A percentile compares a stretch with the other conserved stretches of the same genome.
These are phyloP conservation scores for Pomacea canaliculata DNA, from an alignment of 2,888 invertebrate species.

Conservation along the genomic window DNA sequence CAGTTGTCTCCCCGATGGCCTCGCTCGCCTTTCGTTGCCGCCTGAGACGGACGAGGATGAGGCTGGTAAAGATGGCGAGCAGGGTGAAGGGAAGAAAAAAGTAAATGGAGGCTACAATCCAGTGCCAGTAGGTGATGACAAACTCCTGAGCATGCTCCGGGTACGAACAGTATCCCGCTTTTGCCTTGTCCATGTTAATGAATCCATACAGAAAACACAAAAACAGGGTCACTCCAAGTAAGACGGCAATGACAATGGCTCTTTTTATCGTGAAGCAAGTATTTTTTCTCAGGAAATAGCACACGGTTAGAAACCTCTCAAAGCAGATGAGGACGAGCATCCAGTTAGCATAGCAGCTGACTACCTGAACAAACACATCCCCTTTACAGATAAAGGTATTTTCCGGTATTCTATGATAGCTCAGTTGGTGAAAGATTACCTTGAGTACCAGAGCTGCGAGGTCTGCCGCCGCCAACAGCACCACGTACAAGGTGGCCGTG, in stretches of 20 bases:
- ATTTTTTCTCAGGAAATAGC: constrained; percentile 40
- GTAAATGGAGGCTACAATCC: not conserved
- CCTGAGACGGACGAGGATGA: not conserved
- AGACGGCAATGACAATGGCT: constrained; percentile 3
- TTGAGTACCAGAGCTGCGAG: constrained; percentile 25
- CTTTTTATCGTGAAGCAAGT: constrained; percentile 24
- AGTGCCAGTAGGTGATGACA: not conserved
- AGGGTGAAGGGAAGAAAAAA: not conserved
- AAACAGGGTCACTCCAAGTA: constrained; percentile 1
- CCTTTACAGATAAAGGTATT: constrained; percentile 19
- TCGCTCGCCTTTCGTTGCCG: no score
- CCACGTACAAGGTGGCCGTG: constrained; percentile 32
- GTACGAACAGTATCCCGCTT: not conserved
- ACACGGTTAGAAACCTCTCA: constrained; percentile 43
- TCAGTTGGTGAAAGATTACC: constrained; percentile 25
- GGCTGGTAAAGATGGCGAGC: not conserved
- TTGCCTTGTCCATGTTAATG: not conserved
- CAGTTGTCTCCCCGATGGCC: no score
- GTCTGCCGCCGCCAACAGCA: constrained; percentile 30
- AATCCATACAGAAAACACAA: not conserved
- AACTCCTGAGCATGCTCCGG: not conserved
- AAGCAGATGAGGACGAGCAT: constrained; percentile 30
- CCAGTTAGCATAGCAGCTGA: constrained; percentile 30
- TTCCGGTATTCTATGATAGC: not conserved
- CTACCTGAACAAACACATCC: constrained; percentile 15